Percentiles rank a stretch among this genome's conserved stretches.
phyloP scores from a whole-genome alignment of 2,113 vertebrate genomes.

The Drymodes brunneopygia region DNA sequence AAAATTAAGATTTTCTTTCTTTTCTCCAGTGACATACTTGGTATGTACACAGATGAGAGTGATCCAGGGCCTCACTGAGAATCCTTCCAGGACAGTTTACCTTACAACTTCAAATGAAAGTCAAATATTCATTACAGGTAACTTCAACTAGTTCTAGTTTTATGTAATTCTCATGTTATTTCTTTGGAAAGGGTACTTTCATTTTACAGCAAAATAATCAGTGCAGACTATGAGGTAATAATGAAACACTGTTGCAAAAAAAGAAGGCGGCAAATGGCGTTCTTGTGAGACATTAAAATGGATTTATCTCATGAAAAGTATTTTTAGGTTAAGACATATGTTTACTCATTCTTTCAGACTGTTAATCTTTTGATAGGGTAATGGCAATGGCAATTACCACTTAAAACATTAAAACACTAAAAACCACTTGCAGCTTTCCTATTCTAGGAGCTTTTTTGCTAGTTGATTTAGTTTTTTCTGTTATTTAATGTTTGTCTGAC shows the following conservation, averaged over 20 bases:
- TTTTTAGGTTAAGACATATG: not conserved
- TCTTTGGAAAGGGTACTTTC: not conserved
- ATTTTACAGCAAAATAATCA: not conserved
- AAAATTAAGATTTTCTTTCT: not conserved
- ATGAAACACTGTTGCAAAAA: not conserved
- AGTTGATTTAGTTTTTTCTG: not conserved
- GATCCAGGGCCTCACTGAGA: constrained; percentile 65
- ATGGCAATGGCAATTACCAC: not conserved
- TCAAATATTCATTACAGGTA: constrained; percentile 83
- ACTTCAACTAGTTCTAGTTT: not conserved
- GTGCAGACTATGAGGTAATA: not conserved
- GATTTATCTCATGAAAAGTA: not conserved
- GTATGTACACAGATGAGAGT: constrained; percentile 93
- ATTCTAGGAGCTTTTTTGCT: not conserved
- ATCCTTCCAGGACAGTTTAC: constrained; percentile 65
- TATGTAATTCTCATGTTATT: not conserved
- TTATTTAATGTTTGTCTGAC: not conserved
- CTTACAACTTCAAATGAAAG: constrained; percentile 91
- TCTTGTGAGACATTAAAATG: not conserved
- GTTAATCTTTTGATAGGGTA: not conserved
- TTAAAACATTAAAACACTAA: not conserved
- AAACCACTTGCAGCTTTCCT: not conserved
- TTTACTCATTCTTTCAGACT: not conserved
- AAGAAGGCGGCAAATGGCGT: not conserved
- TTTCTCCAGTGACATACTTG: constrained; percentile 74